Evolutionary conservation across 2,113 vertebrate genomes (phyloP).

Genomic region (Astur gentilis): DNA sequence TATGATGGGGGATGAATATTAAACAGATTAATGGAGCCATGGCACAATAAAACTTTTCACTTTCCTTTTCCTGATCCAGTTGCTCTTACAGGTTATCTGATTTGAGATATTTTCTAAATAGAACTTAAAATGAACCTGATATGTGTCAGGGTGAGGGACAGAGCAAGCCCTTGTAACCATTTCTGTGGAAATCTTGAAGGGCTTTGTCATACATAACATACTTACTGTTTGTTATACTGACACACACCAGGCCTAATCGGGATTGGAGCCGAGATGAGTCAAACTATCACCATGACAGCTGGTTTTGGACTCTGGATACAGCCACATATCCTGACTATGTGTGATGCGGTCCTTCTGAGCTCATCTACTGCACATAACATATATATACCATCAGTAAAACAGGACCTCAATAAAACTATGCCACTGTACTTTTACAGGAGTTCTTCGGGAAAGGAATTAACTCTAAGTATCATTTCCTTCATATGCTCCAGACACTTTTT

Average conservation of each 20-base stretch:
- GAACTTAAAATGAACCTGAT: neutral
- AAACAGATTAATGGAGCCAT: neutral
- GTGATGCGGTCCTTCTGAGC: neutral
- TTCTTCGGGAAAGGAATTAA: neutral
- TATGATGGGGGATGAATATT: neutral
- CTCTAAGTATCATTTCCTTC: neutral
- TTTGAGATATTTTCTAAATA: neutral
- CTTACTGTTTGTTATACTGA: neutral
- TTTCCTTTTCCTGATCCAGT: neutral
- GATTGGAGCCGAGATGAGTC: neutral
- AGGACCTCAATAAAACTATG: neutral
- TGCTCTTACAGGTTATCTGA: neutral
- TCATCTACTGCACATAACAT: neutral
- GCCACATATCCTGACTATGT: neutral
- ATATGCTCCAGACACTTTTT: neutral
- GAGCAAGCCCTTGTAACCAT: neutral
- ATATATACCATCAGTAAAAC: neutral
- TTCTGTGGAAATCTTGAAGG: neutral
- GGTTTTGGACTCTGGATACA: neutral
- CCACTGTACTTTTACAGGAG: neutral
- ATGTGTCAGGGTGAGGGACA: neutral
- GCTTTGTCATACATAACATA: neutral
- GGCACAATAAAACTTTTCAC: neutral
- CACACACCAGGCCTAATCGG: rapidly evolving
- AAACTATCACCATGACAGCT: neutral